Base-by-base conservation (phyloP, 2,888 invertebrate genomes). In the Standfussiana lucernea region DNA sequence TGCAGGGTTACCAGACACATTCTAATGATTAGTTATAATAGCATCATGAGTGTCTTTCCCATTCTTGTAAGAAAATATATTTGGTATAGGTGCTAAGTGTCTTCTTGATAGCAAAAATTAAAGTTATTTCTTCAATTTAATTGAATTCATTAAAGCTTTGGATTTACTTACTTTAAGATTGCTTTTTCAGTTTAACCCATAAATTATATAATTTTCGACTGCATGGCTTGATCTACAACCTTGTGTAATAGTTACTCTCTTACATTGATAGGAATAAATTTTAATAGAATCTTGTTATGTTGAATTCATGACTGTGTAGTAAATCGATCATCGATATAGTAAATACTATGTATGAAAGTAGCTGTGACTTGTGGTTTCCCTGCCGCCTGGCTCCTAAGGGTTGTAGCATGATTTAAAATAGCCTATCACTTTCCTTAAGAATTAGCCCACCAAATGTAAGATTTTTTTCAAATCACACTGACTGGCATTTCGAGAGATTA, bases 261-360 rank as follows among this genome's bases (percentile, higher is more conserved):
- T 40, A 53, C 10, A 42, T n/a, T n/a, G n/a, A n/a, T 75, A 71
- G 24, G 15, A 28, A 37, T 40, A 18, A 67, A 61, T n/a, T n/a
- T n/a, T n/a, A n/a, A n/a, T n/a, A 7, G 1, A 42, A 50, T 42
- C 35, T 45, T n/a, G 7, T 37, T 35, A 56, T 6, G 56, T 28
- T 15, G 6, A 28, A 28, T 28, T 15, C 1, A 7, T 28, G 7
- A 7, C 28, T 28, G 28, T 2, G 3, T 59, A 18, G 18, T 32
- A 10, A 59, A 56, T 32, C 32, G n/a, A 13, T 37, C 11, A 62
- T 24, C n/a, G 62, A 62, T n/a, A 18, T 32, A 24, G 13, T 35
- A 42, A 42, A 24, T 50, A 64, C 28, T n/a, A 37, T 62, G 32
- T 18, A 59, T 32, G 1, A 21, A 32, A 59, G 32, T 21, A 59